Percentiles rank a stretch among this genome's conserved stretches.
Evolutionary conservation across 2,797 vertebrate genomes (phyloP).

Genomic region (Sorex maritimensis): DNA sequence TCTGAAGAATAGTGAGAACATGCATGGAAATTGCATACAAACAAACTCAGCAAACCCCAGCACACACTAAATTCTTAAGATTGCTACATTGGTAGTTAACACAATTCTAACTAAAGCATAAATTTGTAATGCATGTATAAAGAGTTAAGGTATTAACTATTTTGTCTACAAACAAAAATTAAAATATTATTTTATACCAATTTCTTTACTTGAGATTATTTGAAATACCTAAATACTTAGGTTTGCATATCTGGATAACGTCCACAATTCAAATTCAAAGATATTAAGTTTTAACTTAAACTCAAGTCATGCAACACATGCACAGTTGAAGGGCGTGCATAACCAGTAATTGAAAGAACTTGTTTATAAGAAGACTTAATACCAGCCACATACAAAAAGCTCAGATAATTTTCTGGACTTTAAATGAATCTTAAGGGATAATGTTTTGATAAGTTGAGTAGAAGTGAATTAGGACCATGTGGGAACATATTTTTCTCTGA

Average conservation of each 20-base stretch:
- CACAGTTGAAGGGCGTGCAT: slow-evolving; percentile 53
- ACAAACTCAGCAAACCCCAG: not conserved
- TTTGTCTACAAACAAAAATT: slow-evolving; percentile 44
- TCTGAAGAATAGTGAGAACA: slow-evolving; percentile 43
- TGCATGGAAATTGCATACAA: not conserved
- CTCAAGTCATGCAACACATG: slow-evolving; percentile 49
- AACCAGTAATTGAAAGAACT: slow-evolving; percentile 50
- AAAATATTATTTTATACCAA: slow-evolving; percentile 15
- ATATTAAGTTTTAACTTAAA: slow-evolving; percentile 67
- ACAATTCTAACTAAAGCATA: not conserved
- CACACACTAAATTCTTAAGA: slow-evolving; percentile 1
- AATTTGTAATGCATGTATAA: not conserved
- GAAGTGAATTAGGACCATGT: slow-evolving; percentile 82
- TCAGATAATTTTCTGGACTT: slow-evolving; percentile 78
- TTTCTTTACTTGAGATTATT: slow-evolving; percentile 60
- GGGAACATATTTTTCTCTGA: slow-evolving; percentile 61
- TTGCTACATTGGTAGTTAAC: slow-evolving; percentile 48
- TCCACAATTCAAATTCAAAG: slow-evolving; percentile 64
- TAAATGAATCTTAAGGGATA: slow-evolving; percentile 78
- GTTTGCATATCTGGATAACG: slow-evolving; percentile 60
- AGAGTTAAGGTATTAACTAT: slow-evolving; percentile 23
- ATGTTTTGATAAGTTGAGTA: slow-evolving; percentile 83
- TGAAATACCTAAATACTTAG: slow-evolving; percentile 30
- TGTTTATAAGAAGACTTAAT: slow-evolving; percentile 76
- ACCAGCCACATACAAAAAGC: slow-evolving; percentile 71